A percentile compares a stretch with the other conserved stretches of the same genome.
These are phyloP conservation scores for Pachypanchax playfairii DNA, from an alignment of 2,113 vertebrate genomes.

Conservation along the genomic window DNA sequence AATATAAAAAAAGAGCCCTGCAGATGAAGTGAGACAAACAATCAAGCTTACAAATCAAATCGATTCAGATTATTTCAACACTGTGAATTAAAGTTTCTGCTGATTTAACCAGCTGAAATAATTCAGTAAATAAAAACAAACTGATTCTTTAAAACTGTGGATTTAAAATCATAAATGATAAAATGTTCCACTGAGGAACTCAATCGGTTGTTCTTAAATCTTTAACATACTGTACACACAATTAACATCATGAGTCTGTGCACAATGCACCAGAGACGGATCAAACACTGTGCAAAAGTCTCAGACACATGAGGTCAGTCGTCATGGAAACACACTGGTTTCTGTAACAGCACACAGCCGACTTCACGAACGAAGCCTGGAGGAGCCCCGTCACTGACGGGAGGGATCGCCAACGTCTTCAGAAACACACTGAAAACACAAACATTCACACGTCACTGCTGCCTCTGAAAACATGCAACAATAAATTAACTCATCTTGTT, in stretches of 20 bases:
- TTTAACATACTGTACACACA: too few species aligned
- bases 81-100: too few species aligned
- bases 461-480: neutral
- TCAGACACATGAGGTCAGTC: conserved; percentile 12
- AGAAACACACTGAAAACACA: conserved; percentile 60
- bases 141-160: neutral
- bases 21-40: neutral
- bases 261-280: neutral
- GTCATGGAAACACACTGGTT: conserved; percentile 35
- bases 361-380: conserved; percentile 8
- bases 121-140: too few species aligned
- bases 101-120: too few species aligned
- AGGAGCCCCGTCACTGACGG: conserved; percentile 63
- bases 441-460: conserved; percentile 1
- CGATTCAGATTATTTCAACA: too few species aligned
- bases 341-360: neutral
- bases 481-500: neutral
- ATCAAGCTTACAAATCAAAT: neutral
- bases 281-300: conserved; percentile 11
- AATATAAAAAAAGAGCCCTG: neutral
- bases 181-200: too few species aligned
- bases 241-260: too few species aligned
- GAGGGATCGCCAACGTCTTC: conserved; percentile 55
- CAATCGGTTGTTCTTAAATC: too few species aligned
- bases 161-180: too few species aligned